phyloP scores from a whole-genome alignment of 2,797 vertebrate species.

The Taeniopygia guttata region DNA sequence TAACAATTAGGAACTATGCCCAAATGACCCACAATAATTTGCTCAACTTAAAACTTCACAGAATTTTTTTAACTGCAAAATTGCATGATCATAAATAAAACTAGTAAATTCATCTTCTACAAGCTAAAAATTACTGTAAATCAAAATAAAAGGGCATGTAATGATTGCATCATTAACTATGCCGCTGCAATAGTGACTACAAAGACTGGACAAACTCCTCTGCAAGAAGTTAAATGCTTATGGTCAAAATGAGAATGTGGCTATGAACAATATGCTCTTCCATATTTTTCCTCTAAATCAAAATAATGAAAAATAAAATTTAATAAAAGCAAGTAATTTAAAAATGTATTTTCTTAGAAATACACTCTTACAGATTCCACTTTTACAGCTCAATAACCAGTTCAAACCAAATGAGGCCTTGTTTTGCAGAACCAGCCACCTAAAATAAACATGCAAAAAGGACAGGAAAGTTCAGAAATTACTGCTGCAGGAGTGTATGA shows the following conservation, averaged over 20 bases:
- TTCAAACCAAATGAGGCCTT: background rate
- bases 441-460: slow-evolving; percentile 39
- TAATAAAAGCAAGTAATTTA: background rate
- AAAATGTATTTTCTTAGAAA: background rate
- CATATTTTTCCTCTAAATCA: background rate
- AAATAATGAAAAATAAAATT: background rate
- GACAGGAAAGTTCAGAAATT: slow-evolving; percentile 16
- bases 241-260: background rate
- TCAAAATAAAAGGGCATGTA: background rate
- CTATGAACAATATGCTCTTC: background rate
- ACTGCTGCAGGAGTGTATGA: background rate
- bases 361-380: background rate
- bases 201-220: background rate
- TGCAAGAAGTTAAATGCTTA: background rate
- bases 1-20: background rate
- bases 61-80: background rate
- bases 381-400: background rate
- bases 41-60: background rate
- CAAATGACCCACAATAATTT: background rate
- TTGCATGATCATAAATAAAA: background rate
- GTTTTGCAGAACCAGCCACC: background rate
- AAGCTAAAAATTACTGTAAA: background rate
- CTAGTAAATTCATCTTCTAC: background rate
- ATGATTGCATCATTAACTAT: background rate
- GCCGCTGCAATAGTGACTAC: background rate